Percentiles rank a stretch among this genome's conserved stretches.
These are phyloP conservation scores for Catocala fraxini DNA, from an alignment of 2,888 invertebrate species.

Conservation along the genomic window DNA sequence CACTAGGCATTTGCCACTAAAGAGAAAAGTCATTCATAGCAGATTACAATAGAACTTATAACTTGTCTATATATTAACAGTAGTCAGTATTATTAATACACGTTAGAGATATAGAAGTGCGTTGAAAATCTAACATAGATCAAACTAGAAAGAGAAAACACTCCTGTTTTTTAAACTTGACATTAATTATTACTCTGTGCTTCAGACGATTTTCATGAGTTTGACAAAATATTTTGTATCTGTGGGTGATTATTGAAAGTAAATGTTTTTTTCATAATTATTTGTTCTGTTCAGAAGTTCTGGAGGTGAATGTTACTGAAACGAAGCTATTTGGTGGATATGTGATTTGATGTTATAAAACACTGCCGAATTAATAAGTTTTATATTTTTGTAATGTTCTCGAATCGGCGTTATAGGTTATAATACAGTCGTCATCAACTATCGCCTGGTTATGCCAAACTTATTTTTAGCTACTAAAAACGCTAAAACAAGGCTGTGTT, in stretches of 20 bases:
- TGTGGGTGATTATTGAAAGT: constrained; percentile 50
- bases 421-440: constrained; percentile 74
- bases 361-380: constrained; percentile 40
- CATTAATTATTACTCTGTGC: background rate
- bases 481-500: constrained; percentile 62
- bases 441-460: constrained; percentile 75
- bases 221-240: constrained; percentile 21
- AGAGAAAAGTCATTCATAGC: too few species aligned
- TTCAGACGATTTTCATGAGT: background rate
- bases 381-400: constrained; percentile 52
- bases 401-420: constrained; percentile 76
- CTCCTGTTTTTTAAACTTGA: too few species aligned
- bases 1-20: too few species aligned
- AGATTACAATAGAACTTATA: too few species aligned
- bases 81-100: too few species aligned
- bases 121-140: too few species aligned
- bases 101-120: too few species aligned
- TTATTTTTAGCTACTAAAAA: constrained; percentile 75
- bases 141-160: too few species aligned
- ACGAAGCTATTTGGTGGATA: constrained; percentile 40
- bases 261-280: constrained; percentile 51
- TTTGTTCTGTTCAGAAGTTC: constrained; percentile 40
- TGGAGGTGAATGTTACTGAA: constrained; percentile 40
- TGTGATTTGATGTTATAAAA: constrained; percentile 44
- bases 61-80: too few species aligned